Evolutionary conservation across 1,140 invertebrate species (phyloP).

Genomic region (Asobara japonica): DNA sequence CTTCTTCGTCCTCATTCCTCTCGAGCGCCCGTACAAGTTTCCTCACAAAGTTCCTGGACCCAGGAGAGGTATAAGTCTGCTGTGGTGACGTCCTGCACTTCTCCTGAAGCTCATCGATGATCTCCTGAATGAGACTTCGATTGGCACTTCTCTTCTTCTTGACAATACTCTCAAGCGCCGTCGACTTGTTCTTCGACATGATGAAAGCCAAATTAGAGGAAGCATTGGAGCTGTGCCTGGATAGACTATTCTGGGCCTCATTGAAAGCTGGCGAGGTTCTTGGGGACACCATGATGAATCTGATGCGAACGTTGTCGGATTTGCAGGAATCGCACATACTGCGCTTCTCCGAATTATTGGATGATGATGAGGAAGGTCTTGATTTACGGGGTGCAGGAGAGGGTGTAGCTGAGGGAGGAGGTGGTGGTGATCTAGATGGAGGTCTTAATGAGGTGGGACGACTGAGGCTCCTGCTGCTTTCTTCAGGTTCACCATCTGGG

Average conservation of each 20-base stretch:
- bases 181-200: background rate
- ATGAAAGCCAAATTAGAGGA: background rate
- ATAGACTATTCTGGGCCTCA: background rate
- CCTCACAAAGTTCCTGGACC: constrained; percentile 29
- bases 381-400: background rate
- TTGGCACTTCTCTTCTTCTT: background rate
- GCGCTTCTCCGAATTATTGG: background rate
- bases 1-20: background rate
- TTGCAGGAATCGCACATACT: constrained; percentile 10
- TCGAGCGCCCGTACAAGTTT: constrained; percentile 36
- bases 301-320: background rate
- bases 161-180: constrained; percentile 7
- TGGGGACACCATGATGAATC: background rate
- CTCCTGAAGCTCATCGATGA: constrained; percentile 35
- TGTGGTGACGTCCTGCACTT: constrained; percentile 2
- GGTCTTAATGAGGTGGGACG: no score
- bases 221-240: background rate
- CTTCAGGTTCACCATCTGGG: no score
- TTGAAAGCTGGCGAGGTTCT: background rate
- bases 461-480: no score
- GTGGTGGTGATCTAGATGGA: no score
- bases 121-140: constrained; percentile 18
- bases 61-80: background rate
- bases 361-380: background rate
- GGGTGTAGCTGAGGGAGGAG: background rate